Conservation (phyloP, 2,888 invertebrate genomes). For the Lumbricus terrestris region DNA sequence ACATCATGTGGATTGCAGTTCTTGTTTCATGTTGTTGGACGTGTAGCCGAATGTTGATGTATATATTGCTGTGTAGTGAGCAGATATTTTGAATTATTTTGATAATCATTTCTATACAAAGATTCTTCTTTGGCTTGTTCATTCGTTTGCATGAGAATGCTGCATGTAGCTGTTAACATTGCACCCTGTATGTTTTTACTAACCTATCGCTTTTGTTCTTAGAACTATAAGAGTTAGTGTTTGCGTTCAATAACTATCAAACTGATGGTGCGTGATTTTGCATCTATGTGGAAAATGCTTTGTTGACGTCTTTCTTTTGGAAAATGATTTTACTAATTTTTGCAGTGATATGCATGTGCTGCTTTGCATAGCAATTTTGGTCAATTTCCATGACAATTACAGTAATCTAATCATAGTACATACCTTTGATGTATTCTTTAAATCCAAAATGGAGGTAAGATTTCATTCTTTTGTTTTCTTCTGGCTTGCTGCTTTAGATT, state of each 20-base stretch:
- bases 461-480: background rate
- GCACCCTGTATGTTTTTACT: background rate
- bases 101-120: background rate
- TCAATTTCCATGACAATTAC: background rate
- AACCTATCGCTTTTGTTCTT: background rate
- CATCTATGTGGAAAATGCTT: background rate
- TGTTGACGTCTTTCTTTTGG: background rate
- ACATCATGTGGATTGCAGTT: background rate
- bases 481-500: background rate
- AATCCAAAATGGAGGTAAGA: background rate
- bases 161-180: too few species aligned
- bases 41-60: background rate
- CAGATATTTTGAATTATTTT: background rate
- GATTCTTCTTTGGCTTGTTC: background rate
- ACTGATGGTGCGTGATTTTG: background rate
- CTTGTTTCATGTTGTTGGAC: background rate
- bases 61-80: background rate
- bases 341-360: too few species aligned
- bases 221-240: background rate
- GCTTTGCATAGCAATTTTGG: too few species aligned
- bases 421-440: too few species aligned
- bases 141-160: background rate
- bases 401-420: too few species aligned
- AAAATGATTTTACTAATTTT: background rate
- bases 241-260: background rate